Conservation (phyloP, 1,140 invertebrate genomes). For the Periplaneta americana region DNA sequence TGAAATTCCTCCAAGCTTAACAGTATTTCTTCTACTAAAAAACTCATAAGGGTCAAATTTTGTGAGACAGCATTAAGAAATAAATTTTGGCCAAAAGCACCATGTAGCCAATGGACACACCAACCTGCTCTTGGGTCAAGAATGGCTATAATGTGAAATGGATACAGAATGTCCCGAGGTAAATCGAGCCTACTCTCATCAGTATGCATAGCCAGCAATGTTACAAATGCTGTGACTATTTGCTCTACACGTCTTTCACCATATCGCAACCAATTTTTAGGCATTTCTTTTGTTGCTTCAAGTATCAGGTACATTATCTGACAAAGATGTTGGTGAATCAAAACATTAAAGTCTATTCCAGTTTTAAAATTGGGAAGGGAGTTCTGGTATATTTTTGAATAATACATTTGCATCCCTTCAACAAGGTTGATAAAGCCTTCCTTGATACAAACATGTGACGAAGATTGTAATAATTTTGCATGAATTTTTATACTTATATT, state of each 20-base stretch:
- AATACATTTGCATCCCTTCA: conserved; percentile 2
- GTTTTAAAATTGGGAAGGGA: not conserved
- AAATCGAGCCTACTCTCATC: not conserved
- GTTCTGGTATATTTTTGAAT: not conserved
- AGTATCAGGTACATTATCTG: not conserved
- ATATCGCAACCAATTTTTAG: conserved; percentile 9
- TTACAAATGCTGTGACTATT: not conserved
- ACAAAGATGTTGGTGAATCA: not conserved
- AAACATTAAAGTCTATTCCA: not conserved
- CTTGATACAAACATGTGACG: not conserved
- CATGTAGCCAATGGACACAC: conserved; percentile 5
- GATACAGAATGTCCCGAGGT: not conserved
- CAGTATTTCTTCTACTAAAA: not conserved
- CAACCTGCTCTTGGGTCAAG: conserved; percentile 6
- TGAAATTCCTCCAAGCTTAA: not conserved
- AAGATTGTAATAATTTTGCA: conserved; percentile 7
- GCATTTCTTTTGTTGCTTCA: not conserved
- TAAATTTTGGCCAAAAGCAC: not conserved
- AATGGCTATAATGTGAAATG: not conserved
- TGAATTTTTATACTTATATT: not conserved
- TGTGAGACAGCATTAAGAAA: not conserved
- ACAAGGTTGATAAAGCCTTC: conserved; percentile 9
- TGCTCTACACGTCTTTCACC: conserved; percentile 4
- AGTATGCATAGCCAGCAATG: conserved; percentile 1
- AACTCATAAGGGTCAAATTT: not conserved